Base-by-base conservation (phyloP, 2,797 vertebrate genomes). In the Notolepis coatsorum region DNA sequence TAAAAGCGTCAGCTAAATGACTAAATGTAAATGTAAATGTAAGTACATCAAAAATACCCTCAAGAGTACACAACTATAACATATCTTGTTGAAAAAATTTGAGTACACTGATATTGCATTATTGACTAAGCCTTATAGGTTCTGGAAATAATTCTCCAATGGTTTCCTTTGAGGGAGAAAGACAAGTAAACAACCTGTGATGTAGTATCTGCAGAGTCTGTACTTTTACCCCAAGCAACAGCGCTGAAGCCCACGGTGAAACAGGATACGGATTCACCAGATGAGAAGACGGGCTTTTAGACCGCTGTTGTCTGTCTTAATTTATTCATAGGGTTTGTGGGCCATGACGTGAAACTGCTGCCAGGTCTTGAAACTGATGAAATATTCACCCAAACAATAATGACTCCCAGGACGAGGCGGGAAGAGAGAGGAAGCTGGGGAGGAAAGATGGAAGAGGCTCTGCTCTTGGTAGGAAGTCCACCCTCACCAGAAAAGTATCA, bases 371-470 rank as follows among this genome's bases (percentile, higher is more conserved):
- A 71, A 68, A 66, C 61, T 56, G 68, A 77, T 84, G 74, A 85
- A 87, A 82, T 79, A 81, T 84, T 85, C 67, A 86, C 64, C 61
- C 61, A 49, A 64, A 77, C 80, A 75, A 72, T 84, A 84, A 86
- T 80, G 66, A 75, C 53, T 78, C 73, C 78, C 81, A 39, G 51
- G 54, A 65, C 24, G 37, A 57, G 0, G 61, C 56, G 35, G 52
- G 61, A 56, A 59, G 25, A 41, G 54, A 68, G 47, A 67, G 63
- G 39, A 61, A 52, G 73, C 51, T 61, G 35, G 52, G 30, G 63
- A 68, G 58, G 7, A 2, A 43, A 13, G 1, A 12, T 5, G 65
- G 47, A 60, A 39, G 2, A 0, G 35, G 33, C 54, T 31, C 51
- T 64, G 39, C 60, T 77, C 70, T 42, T 65, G 10, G n/a, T 50